Base-by-base conservation (phyloP, 2,888 invertebrate species). In the Loripinus fragilis region DNA sequence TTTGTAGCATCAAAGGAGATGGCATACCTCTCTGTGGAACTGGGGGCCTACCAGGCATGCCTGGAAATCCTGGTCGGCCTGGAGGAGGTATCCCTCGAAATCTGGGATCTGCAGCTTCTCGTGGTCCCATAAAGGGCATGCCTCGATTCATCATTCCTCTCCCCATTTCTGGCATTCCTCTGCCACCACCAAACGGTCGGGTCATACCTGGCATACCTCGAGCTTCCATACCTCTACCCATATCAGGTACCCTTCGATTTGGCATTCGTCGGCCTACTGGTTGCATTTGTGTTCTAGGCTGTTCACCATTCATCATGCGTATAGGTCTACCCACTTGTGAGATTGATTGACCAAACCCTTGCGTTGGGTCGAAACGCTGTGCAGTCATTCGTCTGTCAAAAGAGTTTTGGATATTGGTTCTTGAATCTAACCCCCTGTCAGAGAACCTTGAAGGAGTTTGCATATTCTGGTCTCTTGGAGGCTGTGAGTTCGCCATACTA, bases 281-380 rank as follows among this genome's bases (percentile, higher is more conserved):
- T 20, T 33, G 33, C 60, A 60, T 60, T 33, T 20, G 60, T 33
- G 33, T 33, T 2, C 60, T 33, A 28, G 60, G 60, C 60, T 60
- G 60, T 17, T 60, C 60, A 7, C 33, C 17, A 60, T 60, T 60
- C 60, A 60, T 60, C 52, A 52, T 52, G 17, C 60, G 60, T 33
- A 60, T 5, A 33, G 60, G 60, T 17, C 1, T 60, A 3, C 23
- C 60, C 33, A 17, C 7, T 3, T 15, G 23, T 25, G 52, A n/a
- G 2, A 8, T 2, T 45, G 8, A 20, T 52, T 5, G 20, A 20
- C 28, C 60, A 60, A 60, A 33, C 33, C 1, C 5, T 33, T 20
- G 60, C 2, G 33, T 3, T 10, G 60, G 10, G 33, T 23, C 23
- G 2, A 60, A n/a, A 33, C 60, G 23, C 20, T 23, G 23, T 3